A percentile compares a stretch with the other conserved stretches of the same genome.
phyloP scores from a whole-genome alignment of 2,888 invertebrate genomes.

The Euphydryas editha region DNA sequence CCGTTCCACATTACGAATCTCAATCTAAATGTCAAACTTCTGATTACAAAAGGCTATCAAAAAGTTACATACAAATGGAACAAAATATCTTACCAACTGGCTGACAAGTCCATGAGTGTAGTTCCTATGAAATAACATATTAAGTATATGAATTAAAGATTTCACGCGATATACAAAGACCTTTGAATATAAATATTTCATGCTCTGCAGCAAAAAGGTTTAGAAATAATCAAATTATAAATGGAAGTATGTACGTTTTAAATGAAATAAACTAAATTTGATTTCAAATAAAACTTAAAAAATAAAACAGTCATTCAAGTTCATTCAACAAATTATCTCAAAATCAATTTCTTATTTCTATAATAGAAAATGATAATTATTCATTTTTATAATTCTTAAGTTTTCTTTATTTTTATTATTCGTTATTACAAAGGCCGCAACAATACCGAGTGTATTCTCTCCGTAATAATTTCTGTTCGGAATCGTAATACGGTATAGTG shows the following conservation, averaged over 20 bases:
- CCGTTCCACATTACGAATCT: constrained; percentile 44
- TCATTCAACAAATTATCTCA: no score
- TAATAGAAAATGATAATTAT: no score
- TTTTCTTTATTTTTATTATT: no score
- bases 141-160: constrained; percentile 68
- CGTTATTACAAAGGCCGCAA: no score
- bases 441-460: no score
- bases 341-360: no score
- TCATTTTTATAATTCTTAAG: no score
- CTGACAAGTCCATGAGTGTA: constrained; percentile 21
- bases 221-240: not conserved
- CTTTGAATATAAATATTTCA: constrained; percentile 29
- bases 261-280: no score
- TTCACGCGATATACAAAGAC: constrained; percentile 59
- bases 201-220: not conserved
- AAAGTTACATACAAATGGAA: constrained; percentile 36
- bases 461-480: no score
- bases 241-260: no score
- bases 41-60: constrained; percentile 46
- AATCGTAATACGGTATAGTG: not conserved
- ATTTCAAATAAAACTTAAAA: no score
- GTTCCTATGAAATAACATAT: constrained; percentile 43
- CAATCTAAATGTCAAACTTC: constrained; percentile 30
- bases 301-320: no score
- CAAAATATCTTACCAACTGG: constrained; percentile 31